A percentile compares a stretch with the other conserved stretches of the same genome.
These are phyloP conservation scores for Gymnarchus niloticus DNA, from an alignment of 2,113 vertebrate species.

Conservation along the genomic window DNA sequence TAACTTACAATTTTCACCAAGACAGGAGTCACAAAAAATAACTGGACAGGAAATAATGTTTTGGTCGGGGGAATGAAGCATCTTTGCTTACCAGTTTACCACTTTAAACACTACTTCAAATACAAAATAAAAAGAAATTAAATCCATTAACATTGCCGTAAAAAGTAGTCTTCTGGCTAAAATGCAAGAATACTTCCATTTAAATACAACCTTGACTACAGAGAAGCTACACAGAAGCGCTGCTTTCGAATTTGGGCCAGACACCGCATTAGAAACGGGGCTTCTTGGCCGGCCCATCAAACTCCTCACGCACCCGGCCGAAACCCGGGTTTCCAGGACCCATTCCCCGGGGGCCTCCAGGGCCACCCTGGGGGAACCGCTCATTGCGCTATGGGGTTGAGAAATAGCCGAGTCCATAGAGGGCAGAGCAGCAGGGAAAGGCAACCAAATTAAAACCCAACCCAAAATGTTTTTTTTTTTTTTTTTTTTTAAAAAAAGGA, in stretches of 20 bases:
- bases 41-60: constrained; percentile 56
- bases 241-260: constrained; percentile 40
- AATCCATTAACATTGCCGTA: constrained; percentile 47
- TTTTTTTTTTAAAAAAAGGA: constrained; percentile 56
- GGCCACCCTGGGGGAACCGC: constrained; percentile 88
- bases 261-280: constrained; percentile 84
- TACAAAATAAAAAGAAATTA: constrained; percentile 60
- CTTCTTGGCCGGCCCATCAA: constrained; percentile 96
- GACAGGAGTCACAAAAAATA: constrained; percentile 61
- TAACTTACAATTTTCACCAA: constrained; percentile 62
- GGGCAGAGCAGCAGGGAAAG: constrained; percentile 17
- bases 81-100: constrained; percentile 36
- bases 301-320: constrained; percentile 97
- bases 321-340: constrained; percentile 86
- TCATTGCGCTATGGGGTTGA: constrained; percentile 80
- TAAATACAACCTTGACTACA: constrained; percentile 82
- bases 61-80: constrained; percentile 47
- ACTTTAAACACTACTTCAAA: constrained; percentile 52
- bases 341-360: constrained; percentile 79
- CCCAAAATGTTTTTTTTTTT: constrained; percentile 46
- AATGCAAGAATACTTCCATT: constrained; percentile 84
- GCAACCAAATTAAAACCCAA: constrained; percentile 29
- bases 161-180: constrained; percentile 77
- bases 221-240: constrained; percentile 71
- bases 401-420: constrained; percentile 31